These are phyloP conservation scores for Laticauda colubrina DNA, from an alignment of 2,113 vertebrate species.

Conservation along the genomic window DNA sequence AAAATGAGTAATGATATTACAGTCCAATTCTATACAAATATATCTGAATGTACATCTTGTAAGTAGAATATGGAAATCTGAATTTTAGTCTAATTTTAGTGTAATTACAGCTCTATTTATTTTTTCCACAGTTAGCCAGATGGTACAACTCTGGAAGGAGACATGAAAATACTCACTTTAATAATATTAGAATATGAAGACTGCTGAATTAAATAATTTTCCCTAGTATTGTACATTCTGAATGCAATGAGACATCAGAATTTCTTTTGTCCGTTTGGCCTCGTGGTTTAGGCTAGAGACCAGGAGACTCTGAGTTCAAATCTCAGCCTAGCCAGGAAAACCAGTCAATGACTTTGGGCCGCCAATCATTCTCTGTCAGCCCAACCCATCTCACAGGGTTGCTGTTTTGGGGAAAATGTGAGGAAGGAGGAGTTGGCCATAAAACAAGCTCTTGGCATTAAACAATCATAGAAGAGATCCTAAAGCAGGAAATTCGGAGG, in stretches of 20 bases:
- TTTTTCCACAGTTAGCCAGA: not conserved
- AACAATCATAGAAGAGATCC: not conserved
- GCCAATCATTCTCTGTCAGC: not conserved
- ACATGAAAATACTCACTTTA: not conserved
- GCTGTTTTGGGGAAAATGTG: not conserved
- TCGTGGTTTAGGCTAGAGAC: not conserved
- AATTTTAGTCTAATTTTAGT: not conserved
- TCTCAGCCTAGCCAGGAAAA: not conserved
- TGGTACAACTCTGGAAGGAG: not conserved
- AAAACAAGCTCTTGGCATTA: not conserved
- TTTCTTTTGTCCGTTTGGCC: not conserved
- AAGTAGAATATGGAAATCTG: slow-evolving; percentile 23
- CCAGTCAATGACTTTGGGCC: not conserved
- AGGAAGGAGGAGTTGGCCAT: not conserved
- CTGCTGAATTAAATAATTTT: not conserved
- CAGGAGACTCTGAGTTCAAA: not conserved
- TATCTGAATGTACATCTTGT: slow-evolving; percentile 4
- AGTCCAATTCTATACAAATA: slow-evolving; percentile 10
- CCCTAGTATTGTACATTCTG: not conserved
- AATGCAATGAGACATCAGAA: not conserved
- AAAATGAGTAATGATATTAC: slow-evolving; percentile 32
- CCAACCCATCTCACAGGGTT: not conserved
- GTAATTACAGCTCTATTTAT: not conserved
- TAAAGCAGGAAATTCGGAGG: not conserved
- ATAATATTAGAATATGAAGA: not conserved